Evolutionary conservation across 2,888 invertebrate genomes (phyloP), one percentile per base, ranked within the genome.

Genomic region (Folsomia candida): DNA sequence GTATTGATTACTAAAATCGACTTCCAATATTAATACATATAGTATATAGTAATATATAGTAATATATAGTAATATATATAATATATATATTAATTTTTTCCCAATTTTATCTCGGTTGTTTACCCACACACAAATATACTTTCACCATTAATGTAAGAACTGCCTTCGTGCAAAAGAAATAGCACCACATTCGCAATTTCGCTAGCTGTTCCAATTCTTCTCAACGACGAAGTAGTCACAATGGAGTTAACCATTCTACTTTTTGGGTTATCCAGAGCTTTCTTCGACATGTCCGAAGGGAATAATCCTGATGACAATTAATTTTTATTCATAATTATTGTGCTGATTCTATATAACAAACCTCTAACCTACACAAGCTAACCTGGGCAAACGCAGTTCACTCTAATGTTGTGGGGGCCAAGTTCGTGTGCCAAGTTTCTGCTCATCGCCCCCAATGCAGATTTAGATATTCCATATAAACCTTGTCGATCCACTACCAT

Each of bases 271-370:
- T 9, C 29, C 14, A 66, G 22, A 2, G 66, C 57, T n/a, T 57
- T 57, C 22, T 66, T 66, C 1, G 65, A 65, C 66, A 70, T 70
- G n/a, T 70, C 66, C 1, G 69, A 60, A 1, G 65, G 60, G 28
- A 70, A 65, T 20, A 65, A 20, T 1, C 51, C 59, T n/a, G n/a
- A n/a, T n/a, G n/a, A n/a, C n/a, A n/a, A n/a, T n/a, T n/a, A n/a
- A n/a, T n/a, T n/a, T n/a, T n/a, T n/a, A n/a, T n/a, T n/a, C n/a
- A n/a, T n/a, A n/a, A n/a, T n/a, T n/a, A n/a, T n/a, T n/a, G n/a
- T n/a, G n/a, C n/a, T n/a, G n/a, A n/a, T n/a, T n/a, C n/a, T n/a
- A n/a, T n/a, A n/a, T n/a, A n/a, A n/a, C n/a, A n/a, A n/a, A n/a
- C n/a, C n/a, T n/a, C n/a, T n/a, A n/a, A n/a, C n/a, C n/a, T n/a